These are phyloP conservation scores for Speoplatyrhinus poulsoni DNA, from an alignment of 2,113 vertebrate genomes.

Conservation along the genomic window DNA sequence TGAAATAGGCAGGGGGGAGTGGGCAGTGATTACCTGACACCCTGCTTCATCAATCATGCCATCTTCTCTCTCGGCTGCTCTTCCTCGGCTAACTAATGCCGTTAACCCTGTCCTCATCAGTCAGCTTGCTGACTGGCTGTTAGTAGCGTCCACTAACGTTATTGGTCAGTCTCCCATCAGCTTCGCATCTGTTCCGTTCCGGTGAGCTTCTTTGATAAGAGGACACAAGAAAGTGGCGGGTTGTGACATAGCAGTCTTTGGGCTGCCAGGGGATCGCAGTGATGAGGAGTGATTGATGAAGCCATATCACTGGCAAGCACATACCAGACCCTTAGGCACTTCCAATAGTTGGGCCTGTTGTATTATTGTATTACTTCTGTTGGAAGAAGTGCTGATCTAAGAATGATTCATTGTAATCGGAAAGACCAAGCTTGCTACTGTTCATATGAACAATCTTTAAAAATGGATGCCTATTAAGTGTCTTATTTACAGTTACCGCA, in stretches of 20 bases:
- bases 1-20: slow-evolving; percentile 78
- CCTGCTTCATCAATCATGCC: slow-evolving; percentile 81
- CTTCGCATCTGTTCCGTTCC: slow-evolving; percentile 1
- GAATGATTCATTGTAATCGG: slow-evolving; percentile 10
- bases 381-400: neutral
- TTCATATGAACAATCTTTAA: slow-evolving; percentile 8
- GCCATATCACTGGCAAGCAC: slow-evolving; percentile 5
- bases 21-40: slow-evolving; percentile 80
- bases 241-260: slow-evolving; percentile 9
- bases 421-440: neutral
- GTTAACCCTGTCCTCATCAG: slow-evolving; percentile 71
- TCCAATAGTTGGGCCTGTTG: neutral
- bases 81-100: slow-evolving; percentile 66
- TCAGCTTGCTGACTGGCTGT: slow-evolving; percentile 57
- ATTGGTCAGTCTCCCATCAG: slow-evolving; percentile 40
- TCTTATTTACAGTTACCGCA: neutral
- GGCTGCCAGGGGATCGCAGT: slow-evolving; percentile 1
- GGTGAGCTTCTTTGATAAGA: slow-evolving; percentile 26
- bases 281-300: slow-evolving; percentile 37
- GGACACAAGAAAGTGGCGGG: slow-evolving; percentile 35
- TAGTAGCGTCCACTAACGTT: slow-evolving; percentile 36
- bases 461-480: neutral
- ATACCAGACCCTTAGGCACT: neutral
- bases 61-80: slow-evolving; percentile 70
- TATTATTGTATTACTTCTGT: neutral